Conservation (phyloP, 2,888 invertebrate genomes). For the Acanthosoma haemorrhoidale region DNA sequence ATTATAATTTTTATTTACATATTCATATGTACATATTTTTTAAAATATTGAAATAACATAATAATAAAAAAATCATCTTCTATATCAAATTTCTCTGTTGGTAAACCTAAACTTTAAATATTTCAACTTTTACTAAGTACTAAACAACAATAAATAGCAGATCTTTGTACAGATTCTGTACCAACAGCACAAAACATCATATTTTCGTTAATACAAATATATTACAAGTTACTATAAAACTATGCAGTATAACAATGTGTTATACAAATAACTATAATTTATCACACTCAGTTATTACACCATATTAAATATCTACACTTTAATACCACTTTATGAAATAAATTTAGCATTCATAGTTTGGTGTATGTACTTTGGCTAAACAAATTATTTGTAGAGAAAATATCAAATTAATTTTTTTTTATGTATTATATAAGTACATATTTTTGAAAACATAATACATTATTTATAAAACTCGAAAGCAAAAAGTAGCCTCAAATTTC, state of each 20-base stretch:
- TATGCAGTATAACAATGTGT: not conserved
- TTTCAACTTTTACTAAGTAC: slow-evolving; percentile 3
- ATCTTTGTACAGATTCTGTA: not conserved
- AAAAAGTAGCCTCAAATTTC: not conserved
- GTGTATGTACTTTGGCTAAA: not conserved
- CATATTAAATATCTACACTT: not conserved
- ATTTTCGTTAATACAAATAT: not conserved
- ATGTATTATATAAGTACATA: not conserved
- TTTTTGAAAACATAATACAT: not conserved
- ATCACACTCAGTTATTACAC: not conserved
- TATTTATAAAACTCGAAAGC: not conserved
- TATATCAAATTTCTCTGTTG: not conserved
- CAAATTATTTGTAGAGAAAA: not conserved
- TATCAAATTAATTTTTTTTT: not conserved
- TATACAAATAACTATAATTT: no score
- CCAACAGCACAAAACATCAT: not conserved
- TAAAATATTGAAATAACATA: no score
- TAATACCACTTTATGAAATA: not conserved
- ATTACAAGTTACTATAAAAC: not conserved
- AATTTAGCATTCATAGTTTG: not conserved
- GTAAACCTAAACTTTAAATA: slow-evolving; percentile 4
- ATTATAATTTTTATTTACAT: not conserved
- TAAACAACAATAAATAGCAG: not conserved
- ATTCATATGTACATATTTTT: not conserved
- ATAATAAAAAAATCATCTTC: not conserved